Base-by-base conservation (phyloP, 2,113 vertebrate genomes). In the Tonatia bakeri region DNA sequence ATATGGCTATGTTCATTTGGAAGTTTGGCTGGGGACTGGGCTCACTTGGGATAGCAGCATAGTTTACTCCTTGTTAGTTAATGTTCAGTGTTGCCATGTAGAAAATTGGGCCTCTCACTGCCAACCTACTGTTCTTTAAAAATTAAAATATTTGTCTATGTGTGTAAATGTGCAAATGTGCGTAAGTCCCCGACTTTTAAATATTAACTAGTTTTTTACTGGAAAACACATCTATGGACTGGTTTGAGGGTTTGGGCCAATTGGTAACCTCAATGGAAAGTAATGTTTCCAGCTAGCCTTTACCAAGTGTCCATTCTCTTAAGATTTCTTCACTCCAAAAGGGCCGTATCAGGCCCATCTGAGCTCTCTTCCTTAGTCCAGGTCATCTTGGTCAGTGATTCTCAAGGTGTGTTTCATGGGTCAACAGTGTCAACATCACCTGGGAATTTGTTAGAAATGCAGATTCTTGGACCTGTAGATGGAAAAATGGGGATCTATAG, bases 101-200 rank as follows among this genome's bases (percentile, higher is more conserved):
- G 69, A 31, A 96, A 76, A 56, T 16, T 73, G 45, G 69, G 9
- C 2, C 11, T 26, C 61, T 54, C 83, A 26, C 45, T 85, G 38
- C 45, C 26, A 67, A 91, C 5, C 19, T 76, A 54, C 43, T 76
- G 43, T 76, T 91, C 83, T 61, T 40, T 8, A 88, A 94, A 85
- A 88, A 40, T 65, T 43, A 2, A 88, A 90, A 61, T 38, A 50
- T 76, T 22, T 38, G 31, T n/a, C 33, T 59, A 10, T 87, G 59
- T 67, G 16, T 82, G 4, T 59, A 59, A 59, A 10, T 47, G 24
- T n/a, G 5, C 52, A 38, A 33, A 5, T 14, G 5, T 47, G 5
- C 28, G 20, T 56, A 88, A 96, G 26, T 75, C 36, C 31, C 45
- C 70, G 59, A 56, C 56, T 69, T 94, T 83, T 50, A 93, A 97